Percentiles rank a stretch among this genome's conserved stretches.
Conservation (phyloP, 1,140 invertebrate genomes). For the Drosophila ambigua region DNA sequence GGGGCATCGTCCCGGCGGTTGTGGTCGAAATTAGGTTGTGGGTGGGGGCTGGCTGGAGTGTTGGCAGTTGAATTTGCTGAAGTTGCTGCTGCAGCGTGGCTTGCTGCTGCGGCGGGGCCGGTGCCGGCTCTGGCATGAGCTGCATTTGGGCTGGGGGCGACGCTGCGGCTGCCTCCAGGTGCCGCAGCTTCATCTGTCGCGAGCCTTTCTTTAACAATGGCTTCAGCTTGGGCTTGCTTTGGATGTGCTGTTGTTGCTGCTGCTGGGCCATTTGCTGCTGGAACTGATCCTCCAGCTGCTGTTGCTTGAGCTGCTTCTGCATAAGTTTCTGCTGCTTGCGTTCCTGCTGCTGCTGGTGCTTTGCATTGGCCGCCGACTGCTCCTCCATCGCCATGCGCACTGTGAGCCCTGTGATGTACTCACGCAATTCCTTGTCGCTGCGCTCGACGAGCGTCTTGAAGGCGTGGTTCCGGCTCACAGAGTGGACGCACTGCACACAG, state of each 20-base stretch:
- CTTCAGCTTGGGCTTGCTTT: slow-evolving; percentile 58
- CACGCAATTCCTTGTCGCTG: slow-evolving; percentile 85
- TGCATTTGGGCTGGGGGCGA: slow-evolving; percentile 33
- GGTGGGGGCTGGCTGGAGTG: slow-evolving; percentile 59
- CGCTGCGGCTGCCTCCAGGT: slow-evolving; percentile 34
- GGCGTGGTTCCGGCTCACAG: slow-evolving; percentile 86
- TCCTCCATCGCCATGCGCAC: slow-evolving; percentile 59
- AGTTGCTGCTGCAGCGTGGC: slow-evolving; percentile 53
- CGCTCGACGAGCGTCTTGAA: slow-evolving; percentile 86
- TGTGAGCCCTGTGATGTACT: slow-evolving; percentile 78
- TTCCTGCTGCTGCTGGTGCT: slow-evolving; percentile 58
- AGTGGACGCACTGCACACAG: slow-evolving; percentile 86
- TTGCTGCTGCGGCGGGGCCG: slow-evolving; percentile 35
- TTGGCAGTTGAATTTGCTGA: slow-evolving; percentile 65
- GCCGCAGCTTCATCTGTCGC: slow-evolving; percentile 61
- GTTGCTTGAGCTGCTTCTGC: slow-evolving; percentile 68
- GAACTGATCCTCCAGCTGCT: slow-evolving; percentile 62
- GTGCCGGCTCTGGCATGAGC: slow-evolving; percentile 51
- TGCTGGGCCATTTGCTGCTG: slow-evolving; percentile 44
- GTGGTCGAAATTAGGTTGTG: slow-evolving; percentile 50
- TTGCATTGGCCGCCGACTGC: slow-evolving; percentile 49
- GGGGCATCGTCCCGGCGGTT: slow-evolving; percentile 54
- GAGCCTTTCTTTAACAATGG: slow-evolving; percentile 56
- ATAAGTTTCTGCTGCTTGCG: slow-evolving; percentile 64
- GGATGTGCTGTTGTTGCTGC: slow-evolving; percentile 38